These are phyloP conservation scores for Thymelicus sylvestris DNA, from an alignment of 2,888 invertebrate species.

Conservation along the genomic window DNA sequence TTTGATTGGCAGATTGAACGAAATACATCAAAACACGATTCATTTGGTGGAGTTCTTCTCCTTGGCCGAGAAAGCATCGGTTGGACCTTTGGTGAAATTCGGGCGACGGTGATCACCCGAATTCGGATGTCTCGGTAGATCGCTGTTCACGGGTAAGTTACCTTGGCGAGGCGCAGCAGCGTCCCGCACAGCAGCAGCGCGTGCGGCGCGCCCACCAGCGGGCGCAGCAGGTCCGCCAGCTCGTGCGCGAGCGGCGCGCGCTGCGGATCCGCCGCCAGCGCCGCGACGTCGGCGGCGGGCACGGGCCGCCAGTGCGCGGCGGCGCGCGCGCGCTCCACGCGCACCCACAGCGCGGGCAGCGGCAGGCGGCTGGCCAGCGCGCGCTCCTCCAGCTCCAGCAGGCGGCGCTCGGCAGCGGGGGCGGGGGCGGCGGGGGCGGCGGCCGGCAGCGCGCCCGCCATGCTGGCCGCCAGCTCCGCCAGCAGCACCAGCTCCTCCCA, in stretches of 20 bases:
- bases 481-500: conserved; percentile 91
- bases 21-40: too few species aligned
- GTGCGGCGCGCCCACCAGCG: conserved; percentile 84
- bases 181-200: conserved; percentile 85
- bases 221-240: conserved; percentile 89
- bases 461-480: conserved; percentile 87
- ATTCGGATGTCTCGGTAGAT: too few species aligned
- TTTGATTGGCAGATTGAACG: too few species aligned
- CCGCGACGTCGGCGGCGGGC: conserved; percentile 77
- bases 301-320: conserved; percentile 88
- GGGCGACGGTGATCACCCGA: too few species aligned
- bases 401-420: conserved; percentile 40
- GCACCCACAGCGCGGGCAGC: conserved; percentile 89
- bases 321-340: conserved; percentile 90
- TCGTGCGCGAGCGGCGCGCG: conserved; percentile 87
- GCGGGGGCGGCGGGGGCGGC: conserved; percentile 47
- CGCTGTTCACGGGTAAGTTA: conserved; percentile 15
- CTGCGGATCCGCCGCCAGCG: conserved; percentile 87
- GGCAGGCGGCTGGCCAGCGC: conserved; percentile 85
- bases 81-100: too few species aligned
- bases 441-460: conserved; percentile 81
- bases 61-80: too few species aligned
- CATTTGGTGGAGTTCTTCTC: too few species aligned
- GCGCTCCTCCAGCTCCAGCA: conserved; percentile 44
- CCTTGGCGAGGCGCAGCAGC: conserved; percentile 75